Base-by-base conservation (phyloP, 1,140 invertebrate species). In the Ylistrum balloti region DNA sequence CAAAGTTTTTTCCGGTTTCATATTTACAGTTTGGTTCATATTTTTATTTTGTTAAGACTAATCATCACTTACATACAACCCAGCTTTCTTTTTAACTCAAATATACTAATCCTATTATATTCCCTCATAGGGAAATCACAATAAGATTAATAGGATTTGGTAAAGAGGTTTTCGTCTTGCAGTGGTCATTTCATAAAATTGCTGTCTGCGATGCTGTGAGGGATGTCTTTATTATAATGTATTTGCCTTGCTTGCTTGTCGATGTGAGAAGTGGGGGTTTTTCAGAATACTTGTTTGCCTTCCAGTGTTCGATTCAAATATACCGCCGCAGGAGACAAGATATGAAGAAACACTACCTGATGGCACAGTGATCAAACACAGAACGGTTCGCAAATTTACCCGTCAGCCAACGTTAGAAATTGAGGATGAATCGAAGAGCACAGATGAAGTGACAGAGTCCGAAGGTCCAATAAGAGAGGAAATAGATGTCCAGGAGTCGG, bases 271-370 rank as follows among this genome's bases (percentile, higher is more conserved):
- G 86, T 20, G 13, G n/a, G 86, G 13, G 13, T 7, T 87, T n/a
- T 35, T 86, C 45, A 89, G 41, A 45, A 56, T 33, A 85, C 87
- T 56, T 90, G 33, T 92, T 90, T 94, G 93, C 91, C 86, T 93
- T 94, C 86, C 94, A 95, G 95, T 95, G 88, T 93, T 94, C 93
- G 93, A 93, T 92, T 87, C 92, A 90, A 38, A 74, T 22, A 33
- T 93, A 32, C 38, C 88, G 88, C 89, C 88, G 7, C 92, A 93
- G 38, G 90, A 94, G 48, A 91, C 88, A 17, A 74, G 88, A 85
- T 92, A 91, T 87, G 94, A 96, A 91, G 94, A 96, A 88, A 91
- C 91, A 0, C 88, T 93, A 20, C 92, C 94, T 2, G 95, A 96
- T 93, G 95, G 95, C 20, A 94, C 94, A 28, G 91, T 92, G 7